Percentiles rank a stretch among this genome's conserved stretches.
Conservation (phyloP, 2,113 vertebrate species). For the Anarrhichthys ocellatus region DNA sequence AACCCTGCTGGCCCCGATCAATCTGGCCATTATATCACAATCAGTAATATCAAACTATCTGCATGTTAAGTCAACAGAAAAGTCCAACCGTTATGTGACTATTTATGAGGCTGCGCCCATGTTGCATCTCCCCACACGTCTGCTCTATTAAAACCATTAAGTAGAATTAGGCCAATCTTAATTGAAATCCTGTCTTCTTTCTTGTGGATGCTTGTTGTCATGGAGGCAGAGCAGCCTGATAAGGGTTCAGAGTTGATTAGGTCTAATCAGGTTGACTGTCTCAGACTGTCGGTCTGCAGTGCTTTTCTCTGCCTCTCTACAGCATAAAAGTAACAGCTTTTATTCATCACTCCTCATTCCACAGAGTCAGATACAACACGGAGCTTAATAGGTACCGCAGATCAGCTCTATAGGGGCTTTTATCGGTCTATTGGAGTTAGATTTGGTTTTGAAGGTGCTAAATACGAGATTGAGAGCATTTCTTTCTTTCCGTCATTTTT, state of each 20-base stretch:
- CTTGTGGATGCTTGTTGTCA: conserved; percentile 52
- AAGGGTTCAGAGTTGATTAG: conserved; percentile 53
- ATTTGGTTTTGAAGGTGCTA: neutral
- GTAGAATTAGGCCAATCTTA: conserved; percentile 40
- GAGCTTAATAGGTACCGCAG: neutral
- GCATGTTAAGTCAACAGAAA: neutral
- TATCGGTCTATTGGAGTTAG: neutral
- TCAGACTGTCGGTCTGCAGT: conserved; percentile 35
- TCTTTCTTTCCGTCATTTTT: no score
- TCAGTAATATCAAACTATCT: neutral
- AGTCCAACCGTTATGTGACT: neutral
- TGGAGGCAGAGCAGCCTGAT: conserved; percentile 57
- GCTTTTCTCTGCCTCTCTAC: conserved; percentile 16
- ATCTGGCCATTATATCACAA: neutral
- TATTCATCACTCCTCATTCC: conserved; percentile 19
- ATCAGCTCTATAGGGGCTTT: neutral
- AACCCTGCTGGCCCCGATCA: neutral
- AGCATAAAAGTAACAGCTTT: conserved; percentile 24
- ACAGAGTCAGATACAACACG: neutral
- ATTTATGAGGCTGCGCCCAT: neutral
- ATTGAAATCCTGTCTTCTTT: conserved; percentile 40
- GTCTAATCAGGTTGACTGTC: conserved; percentile 48
- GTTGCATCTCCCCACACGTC: conserved; percentile 11
- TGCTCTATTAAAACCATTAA: conserved; percentile 39
- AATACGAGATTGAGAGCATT: neutral